Base-by-base conservation (phyloP, 2,888 invertebrate species). In the Epinotia nisella region DNA sequence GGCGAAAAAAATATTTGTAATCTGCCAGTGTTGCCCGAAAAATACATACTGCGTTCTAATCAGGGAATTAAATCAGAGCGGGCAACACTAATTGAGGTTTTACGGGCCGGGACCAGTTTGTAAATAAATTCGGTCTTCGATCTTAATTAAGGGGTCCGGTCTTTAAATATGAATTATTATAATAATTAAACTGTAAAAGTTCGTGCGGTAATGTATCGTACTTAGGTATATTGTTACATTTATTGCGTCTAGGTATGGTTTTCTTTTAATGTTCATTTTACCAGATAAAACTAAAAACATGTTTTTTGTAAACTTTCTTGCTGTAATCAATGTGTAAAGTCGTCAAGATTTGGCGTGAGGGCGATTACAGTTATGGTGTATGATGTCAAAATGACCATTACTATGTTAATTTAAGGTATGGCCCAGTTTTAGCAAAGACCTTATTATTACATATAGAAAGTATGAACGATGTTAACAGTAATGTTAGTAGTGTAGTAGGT, bases 1-100 rank as follows among this genome's bases (percentile, higher is more conserved):
- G 73, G 76, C 61, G 69, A 61, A 61, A 77, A 77, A 79, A 80
- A 78, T 78, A 81, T 79, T 80, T 77, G 76, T 78, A 79, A 81
- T 78, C 77, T 74, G 74, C 67, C 74, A 79, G 77, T 77, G 78
- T 78, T 77, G 78, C 78, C 75, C 76, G 78, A 76, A 76, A 78
- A 81, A 80, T 81, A 81, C 79, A 80, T 74, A 78, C 76, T 76
- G 78, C 73, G 75, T 75, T 67, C 76, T 78, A 80, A 80, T 79
- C 78, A 75, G 74, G 71, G 78, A 76, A 81, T 78, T 79, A 78
- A 82, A 80, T 79, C 82, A 73, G 78, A 70, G 66, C 59, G 60
- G 71, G 51, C 67, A 60, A 77, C 75, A 78, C 78, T 79, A 78
- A 79, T 75, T 74, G 74, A 64, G 75, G 76, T 79, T 81, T 81